phyloP scores from a whole-genome alignment of 2,797 vertebrate genomes.

The Typhlichthys subterraneus region DNA sequence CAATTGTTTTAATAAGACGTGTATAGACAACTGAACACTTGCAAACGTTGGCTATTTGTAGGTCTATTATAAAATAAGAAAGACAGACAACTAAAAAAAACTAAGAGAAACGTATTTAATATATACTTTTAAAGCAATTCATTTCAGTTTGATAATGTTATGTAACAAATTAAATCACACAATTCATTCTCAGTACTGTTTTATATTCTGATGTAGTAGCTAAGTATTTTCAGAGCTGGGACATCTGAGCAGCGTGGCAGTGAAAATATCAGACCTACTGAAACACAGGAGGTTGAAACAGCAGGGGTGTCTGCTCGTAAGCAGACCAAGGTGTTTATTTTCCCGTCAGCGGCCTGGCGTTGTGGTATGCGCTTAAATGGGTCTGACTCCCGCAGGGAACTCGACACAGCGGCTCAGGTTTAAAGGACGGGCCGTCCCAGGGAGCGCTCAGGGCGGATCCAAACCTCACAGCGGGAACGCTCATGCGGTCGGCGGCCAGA shows the following conservation, averaged over 20 bases:
- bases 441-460: constrained; percentile 71
- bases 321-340: constrained; percentile 78
- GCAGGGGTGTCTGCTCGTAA: constrained; percentile 57
- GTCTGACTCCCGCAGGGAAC: constrained; percentile 67
- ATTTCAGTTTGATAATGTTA: not conserved
- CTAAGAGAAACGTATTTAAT: too few species aligned
- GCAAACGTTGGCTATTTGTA: too few species aligned
- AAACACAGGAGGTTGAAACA: constrained; percentile 65
- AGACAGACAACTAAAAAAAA: too few species aligned
- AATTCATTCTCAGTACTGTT: not conserved
- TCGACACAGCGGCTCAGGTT: constrained; percentile 71
- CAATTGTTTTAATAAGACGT: too few species aligned
- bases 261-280: constrained; percentile 54
- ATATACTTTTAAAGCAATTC: not conserved
- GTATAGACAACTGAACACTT: too few species aligned
- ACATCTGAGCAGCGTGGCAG: constrained; percentile 39
- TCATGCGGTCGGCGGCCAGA: constrained; percentile 53
- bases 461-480: constrained; percentile 71
- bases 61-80: too few species aligned
- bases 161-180: not conserved
- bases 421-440: constrained; percentile 70
- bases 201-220: not conserved
- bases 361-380: constrained; percentile 76
- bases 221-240: not conserved
- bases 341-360: constrained; percentile 67